Conservation (phyloP, 2,113 vertebrate genomes). For the Corynorhinus townsendii region DNA sequence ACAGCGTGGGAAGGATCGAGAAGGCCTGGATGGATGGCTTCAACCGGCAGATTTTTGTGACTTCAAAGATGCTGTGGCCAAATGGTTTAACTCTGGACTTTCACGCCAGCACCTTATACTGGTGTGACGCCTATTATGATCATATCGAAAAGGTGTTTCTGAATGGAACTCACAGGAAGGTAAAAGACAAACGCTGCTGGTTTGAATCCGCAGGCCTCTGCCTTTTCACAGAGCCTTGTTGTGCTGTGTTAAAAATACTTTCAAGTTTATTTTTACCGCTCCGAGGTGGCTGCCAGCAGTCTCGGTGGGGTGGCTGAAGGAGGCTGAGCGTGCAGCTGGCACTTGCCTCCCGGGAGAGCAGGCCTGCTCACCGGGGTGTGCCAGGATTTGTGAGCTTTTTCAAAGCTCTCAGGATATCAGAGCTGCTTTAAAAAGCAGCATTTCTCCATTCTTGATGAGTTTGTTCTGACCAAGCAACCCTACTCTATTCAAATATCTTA, state of each 20-base stretch:
- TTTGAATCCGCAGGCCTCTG: conserved; percentile 54
- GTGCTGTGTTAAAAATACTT: conserved; percentile 65
- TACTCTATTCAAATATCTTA: neutral
- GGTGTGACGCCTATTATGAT: conserved; percentile 99
- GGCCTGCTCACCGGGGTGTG: conserved; percentile 30
- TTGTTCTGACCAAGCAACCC: neutral
- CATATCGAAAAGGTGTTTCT: conserved; percentile 97
- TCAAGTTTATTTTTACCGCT: conserved; percentile 56
- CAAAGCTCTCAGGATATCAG: conserved; percentile 40
- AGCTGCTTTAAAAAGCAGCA: conserved; percentile 12
- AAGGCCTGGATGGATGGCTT: conserved; percentile 98
- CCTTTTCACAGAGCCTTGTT: conserved; percentile 58
- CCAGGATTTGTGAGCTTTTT: conserved; percentile 54
- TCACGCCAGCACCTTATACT: conserved; percentile 90
- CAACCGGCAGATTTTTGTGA: conserved; percentile 93
- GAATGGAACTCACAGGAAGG: conserved; percentile 95
- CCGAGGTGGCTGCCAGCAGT: conserved; percentile 51
- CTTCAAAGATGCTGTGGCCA: conserved; percentile 98
- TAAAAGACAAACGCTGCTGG: conserved; percentile 78
- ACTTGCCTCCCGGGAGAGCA: neutral
- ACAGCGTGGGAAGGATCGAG: conserved; percentile 97
- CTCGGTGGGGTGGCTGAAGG: conserved; percentile 50
- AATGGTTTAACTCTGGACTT: conserved; percentile 97
- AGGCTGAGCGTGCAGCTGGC: neutral
- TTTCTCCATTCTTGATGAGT: conserved; percentile 42